phyloP scores from a whole-genome alignment of 1,140 invertebrate species.

The Heterodera carotae region DNA sequence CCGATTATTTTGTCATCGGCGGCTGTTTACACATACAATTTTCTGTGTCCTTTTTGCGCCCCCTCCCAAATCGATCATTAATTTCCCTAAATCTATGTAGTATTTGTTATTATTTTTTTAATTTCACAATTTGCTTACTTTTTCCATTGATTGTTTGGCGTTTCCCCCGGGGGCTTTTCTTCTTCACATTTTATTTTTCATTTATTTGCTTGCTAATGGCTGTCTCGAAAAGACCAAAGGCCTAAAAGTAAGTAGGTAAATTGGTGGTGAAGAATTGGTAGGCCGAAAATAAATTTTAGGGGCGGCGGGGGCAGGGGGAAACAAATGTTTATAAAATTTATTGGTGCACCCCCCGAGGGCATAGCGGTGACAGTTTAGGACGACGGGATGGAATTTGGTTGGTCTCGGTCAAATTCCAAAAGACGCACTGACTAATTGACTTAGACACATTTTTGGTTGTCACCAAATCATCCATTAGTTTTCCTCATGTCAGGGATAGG shows the following conservation, averaged over 20 bases:
- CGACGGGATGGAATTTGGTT: background rate
- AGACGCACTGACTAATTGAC: background rate
- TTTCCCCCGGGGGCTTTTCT: background rate
- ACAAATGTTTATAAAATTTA: slow-evolving; percentile 19
- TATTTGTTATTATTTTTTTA: background rate
- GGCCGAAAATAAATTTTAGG: background rate
- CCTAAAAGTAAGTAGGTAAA: background rate
- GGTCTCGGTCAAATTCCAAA: slow-evolving; percentile 1
- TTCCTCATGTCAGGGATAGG: too few species aligned
- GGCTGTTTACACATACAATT: background rate
- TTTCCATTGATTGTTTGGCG: background rate
- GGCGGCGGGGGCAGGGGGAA: background rate
- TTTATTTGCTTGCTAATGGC: slow-evolving; percentile 4
- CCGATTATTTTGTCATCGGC: background rate
- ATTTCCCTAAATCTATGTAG: background rate
- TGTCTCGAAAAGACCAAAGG: slow-evolving; percentile 6
- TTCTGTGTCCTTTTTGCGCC: background rate
- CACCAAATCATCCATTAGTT: background rate
- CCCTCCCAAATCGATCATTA: background rate
- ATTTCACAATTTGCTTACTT: background rate
- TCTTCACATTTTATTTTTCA: background rate
- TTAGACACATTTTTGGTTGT: background rate
- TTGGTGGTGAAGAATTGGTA: background rate
- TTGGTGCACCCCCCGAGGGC: background rate
- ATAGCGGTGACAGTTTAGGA: background rate